Evolutionary conservation across 1,140 invertebrate genomes (phyloP).

Genomic region (Euschistus heros): DNA sequence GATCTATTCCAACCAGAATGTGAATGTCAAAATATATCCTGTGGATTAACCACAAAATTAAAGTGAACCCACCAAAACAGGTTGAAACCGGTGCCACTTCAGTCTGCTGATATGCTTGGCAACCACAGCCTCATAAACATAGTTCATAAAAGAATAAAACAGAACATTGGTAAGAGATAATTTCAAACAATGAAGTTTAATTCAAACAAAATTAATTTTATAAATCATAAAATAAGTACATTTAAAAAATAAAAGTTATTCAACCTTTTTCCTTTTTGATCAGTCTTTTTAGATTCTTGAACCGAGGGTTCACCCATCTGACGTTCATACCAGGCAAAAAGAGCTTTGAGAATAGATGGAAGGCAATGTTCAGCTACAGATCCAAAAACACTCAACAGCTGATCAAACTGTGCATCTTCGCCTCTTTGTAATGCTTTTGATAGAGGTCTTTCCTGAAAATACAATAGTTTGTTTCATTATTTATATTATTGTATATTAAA

Average conservation of each 20-base stretch:
- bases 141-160: no score
- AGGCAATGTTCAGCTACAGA: conserved; percentile 94
- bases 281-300: conserved; percentile 45
- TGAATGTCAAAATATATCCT: no score
- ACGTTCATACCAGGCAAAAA: conserved; percentile 93
- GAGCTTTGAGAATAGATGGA: conserved; percentile 83
- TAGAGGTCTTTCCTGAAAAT: conserved; percentile 66
- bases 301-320: conserved; percentile 58
- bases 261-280: conserved; percentile 61
- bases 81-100: no score
- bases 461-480: background rate
- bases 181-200: background rate
- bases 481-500: no score
- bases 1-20: no score
- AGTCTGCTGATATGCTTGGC: no score
- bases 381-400: conserved; percentile 83
- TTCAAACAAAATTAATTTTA: background rate
- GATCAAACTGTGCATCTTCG: conserved; percentile 90
- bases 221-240: no score
- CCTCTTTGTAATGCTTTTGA: conserved; percentile 89
- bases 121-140: no score
- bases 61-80: no score
- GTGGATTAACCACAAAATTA: no score
- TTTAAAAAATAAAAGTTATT: conserved; percentile 1
- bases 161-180: background rate